A percentile compares a stretch with the other conserved stretches of the same genome.
Conservation (phyloP, 2,888 invertebrate genomes). For the Podotricha telesiphe region DNA sequence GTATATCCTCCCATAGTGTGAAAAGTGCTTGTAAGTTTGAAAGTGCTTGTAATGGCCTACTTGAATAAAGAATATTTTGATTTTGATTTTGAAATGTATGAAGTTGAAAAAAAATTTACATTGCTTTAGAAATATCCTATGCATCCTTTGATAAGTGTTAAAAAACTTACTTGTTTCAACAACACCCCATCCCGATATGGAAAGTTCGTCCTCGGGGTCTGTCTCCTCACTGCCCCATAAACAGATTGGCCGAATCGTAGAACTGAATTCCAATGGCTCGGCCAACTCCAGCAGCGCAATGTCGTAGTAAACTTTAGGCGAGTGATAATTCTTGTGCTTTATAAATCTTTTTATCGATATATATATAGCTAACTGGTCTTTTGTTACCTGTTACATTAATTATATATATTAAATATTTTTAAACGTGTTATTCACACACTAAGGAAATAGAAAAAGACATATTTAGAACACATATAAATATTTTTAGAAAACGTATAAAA, state of each 20-base stretch:
- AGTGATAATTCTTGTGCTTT: not conserved
- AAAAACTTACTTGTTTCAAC: not conserved
- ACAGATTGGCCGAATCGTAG: not conserved
- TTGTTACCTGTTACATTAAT: not conserved
- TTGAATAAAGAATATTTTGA: too few species aligned
- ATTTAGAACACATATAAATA: too few species aligned
- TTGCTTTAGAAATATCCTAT: too few species aligned
- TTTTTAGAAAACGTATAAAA: too few species aligned
- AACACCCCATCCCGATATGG: slow-evolving; percentile 9
- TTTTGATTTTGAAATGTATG: too few species aligned
- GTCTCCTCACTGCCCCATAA: not conserved
- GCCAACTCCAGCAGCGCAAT: slow-evolving; percentile 1
- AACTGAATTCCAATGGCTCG: not conserved
- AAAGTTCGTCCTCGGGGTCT: not conserved
- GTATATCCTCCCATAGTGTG: too few species aligned
- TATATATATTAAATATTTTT: too few species aligned
- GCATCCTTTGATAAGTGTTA: not conserved
- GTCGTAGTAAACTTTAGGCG: slow-evolving; percentile 1
- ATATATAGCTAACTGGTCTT: not conserved
- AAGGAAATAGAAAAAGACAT: too few species aligned
- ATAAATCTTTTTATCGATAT: not conserved
- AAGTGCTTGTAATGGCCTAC: too few species aligned
- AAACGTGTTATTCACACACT: too few species aligned
- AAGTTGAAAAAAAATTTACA: too few species aligned
- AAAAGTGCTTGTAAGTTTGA: too few species aligned